A percentile compares a stretch with the other conserved stretches of the same genome.
Evolutionary conservation across 2,888 invertebrate species (phyloP).

Genomic region (Notocelia uddmanniana): DNA sequence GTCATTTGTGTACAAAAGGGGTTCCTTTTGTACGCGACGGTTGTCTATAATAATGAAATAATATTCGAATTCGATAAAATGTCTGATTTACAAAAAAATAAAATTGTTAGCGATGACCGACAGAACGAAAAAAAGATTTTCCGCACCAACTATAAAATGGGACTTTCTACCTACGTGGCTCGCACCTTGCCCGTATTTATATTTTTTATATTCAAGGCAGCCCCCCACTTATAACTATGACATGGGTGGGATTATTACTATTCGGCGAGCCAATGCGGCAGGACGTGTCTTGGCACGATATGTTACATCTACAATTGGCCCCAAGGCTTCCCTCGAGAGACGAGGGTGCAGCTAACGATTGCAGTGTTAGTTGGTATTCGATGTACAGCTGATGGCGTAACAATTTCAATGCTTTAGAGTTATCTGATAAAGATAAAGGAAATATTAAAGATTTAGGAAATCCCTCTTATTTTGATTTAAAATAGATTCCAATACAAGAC

Average conservation of each 20-base stretch:
- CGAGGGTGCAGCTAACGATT: conserved; percentile 18
- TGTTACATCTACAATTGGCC: conserved; percentile 34
- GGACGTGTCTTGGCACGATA: conserved; percentile 41
- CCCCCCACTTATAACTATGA: conserved; percentile 24
- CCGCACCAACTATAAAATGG: neutral
- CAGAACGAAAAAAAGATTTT: neutral
- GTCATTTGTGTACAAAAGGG: no score
- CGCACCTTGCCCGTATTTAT: conserved; percentile 26
- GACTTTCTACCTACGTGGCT: neutral
- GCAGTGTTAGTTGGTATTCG: conserved; percentile 11
- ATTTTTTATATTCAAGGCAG: conserved; percentile 36
- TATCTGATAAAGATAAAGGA: no score
- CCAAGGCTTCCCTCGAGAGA: neutral
- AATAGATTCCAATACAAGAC: no score
- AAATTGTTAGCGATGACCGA: neutral
- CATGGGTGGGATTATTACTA: conserved; percentile 33
- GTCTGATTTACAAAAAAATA: no score
- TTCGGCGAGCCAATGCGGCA: conserved; percentile 30
- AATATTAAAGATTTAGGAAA: no score
- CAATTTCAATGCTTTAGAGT: conserved; percentile 2
- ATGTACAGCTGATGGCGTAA: neutral
- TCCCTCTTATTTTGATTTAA: no score
- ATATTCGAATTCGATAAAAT: no score
- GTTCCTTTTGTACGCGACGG: no score
- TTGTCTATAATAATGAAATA: no score